Conservation (phyloP, 92 coral and sea anemone genomes). For the Epizoanthus rinbou region DNA sequence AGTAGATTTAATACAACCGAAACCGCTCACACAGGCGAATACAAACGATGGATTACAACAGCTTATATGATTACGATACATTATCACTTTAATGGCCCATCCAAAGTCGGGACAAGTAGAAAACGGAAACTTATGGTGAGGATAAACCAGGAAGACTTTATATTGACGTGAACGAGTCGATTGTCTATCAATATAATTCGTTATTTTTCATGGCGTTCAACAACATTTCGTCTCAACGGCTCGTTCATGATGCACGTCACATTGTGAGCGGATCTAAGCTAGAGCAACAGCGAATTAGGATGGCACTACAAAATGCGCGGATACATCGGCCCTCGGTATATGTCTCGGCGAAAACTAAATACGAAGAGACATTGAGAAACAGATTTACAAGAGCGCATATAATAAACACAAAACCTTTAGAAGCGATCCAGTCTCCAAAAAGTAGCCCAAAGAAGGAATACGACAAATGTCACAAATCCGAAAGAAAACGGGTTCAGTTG, state of each 20-base stretch:
- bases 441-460: neutral
- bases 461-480: neutral
- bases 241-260: neutral
- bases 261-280: neutral
- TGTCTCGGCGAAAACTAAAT: slow-evolving; percentile 21
- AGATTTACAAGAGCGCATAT: slow-evolving; percentile 4
- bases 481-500: neutral
- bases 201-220: neutral
- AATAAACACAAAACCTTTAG: neutral
- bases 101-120: neutral
- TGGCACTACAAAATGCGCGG: slow-evolving; percentile 59
- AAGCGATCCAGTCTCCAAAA: neutral
- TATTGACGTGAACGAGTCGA: neutral
- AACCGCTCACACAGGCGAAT: neutral
- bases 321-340: slow-evolving; percentile 53
- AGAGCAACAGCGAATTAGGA: neutral
- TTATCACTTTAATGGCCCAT: neutral
- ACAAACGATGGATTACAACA: neutral
- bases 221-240: neutral
- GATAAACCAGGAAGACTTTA: neutral
- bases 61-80: neutral
- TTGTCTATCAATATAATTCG: neutral
- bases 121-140: neutral
- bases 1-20: neutral
- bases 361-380: slow-evolving; percentile 6